Base-by-base conservation (phyloP, 2,888 invertebrate genomes). In the Scaptodrosophila latifasciaeformis region DNA sequence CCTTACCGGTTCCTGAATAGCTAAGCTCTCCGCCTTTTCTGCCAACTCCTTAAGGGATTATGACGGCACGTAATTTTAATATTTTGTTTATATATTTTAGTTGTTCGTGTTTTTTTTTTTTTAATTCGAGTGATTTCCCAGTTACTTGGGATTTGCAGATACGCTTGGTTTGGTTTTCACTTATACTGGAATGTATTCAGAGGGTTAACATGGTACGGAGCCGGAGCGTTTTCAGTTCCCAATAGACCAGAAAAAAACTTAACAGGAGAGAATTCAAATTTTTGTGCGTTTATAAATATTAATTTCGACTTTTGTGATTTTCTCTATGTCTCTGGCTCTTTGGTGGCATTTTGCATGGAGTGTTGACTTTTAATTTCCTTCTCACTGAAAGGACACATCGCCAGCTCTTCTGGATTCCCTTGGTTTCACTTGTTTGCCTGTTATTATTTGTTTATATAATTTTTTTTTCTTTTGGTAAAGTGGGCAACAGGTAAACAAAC, bases 291-390 rank as follows among this genome's bases (percentile, higher is more conserved):
- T 79, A 76, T 74, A 71, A 74, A 74, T 74, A 74, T 74, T 78
- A 68, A 74, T 74, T 69, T 78, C 43, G 60, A 69, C 59, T 62
- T 71, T 50, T 54, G 67, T 49, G 53, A 61, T 57, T 59, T 56
- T 10, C 15, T 46, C 35, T 37, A 24, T 34, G 24, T 7, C 34
- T 17, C 34, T 37, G 4, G 42, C 43, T 43, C 27, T 49, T 29
- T 34, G 39, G 42, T 18, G 24, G 37, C 31, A 29, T 34, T 46
- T 53, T 50, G 46, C 50, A 51, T 53, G 48, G 54, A 24, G 31
- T 75, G 77, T 79, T 79, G 80, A 77, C 68, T 75, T 79, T 76
- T 75, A 75, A 75, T 75, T 75, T 75, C 60, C 68, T 49, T 39
- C 49, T 27, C 51, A n/a, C n/a, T n/a, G n/a, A n/a, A n/a, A n/a